Evolutionary conservation across 2,797 vertebrate genomes (phyloP).

Genomic region (Sciurus vulgaris): DNA sequence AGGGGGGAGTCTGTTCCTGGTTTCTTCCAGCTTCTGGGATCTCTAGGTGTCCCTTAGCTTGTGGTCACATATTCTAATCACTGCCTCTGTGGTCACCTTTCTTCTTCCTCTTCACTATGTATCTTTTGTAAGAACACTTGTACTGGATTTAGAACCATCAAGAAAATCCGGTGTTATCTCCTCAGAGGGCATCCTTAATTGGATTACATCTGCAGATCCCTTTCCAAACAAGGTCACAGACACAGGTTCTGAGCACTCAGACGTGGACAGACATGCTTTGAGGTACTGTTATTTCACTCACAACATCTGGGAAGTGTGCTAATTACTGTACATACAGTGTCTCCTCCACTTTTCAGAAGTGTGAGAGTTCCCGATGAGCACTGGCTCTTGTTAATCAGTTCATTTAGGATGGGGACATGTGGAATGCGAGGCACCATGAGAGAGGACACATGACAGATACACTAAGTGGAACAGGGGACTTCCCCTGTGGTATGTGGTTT

Average conservation of each 20-base stretch:
- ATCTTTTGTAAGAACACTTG: background rate
- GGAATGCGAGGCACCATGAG: background rate
- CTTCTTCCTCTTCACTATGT: background rate
- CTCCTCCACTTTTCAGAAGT: constrained; percentile 4
- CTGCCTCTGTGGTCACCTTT: background rate
- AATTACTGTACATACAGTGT: background rate
- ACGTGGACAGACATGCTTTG: background rate
- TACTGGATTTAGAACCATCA: background rate
- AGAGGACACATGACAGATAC: background rate
- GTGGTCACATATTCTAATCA: background rate
- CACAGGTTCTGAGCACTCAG: background rate
- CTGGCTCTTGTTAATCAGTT: background rate
- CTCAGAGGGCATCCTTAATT: background rate
- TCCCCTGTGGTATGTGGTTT: background rate
- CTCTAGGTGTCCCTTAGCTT: background rate
- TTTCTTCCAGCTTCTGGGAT: background rate
- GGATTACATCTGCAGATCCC: background rate
- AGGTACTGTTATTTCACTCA: background rate
- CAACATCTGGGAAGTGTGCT: background rate
- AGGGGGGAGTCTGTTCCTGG: background rate
- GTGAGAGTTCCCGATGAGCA: background rate
- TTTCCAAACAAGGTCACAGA: background rate
- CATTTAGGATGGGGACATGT: background rate
- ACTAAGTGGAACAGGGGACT: background rate
- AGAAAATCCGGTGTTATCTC: background rate